Percentiles rank a stretch among this genome's conserved stretches.
Evolutionary conservation across 2,888 invertebrate genomes (phyloP).

Genomic region (Sinodicranocentrus sp.): DNA sequence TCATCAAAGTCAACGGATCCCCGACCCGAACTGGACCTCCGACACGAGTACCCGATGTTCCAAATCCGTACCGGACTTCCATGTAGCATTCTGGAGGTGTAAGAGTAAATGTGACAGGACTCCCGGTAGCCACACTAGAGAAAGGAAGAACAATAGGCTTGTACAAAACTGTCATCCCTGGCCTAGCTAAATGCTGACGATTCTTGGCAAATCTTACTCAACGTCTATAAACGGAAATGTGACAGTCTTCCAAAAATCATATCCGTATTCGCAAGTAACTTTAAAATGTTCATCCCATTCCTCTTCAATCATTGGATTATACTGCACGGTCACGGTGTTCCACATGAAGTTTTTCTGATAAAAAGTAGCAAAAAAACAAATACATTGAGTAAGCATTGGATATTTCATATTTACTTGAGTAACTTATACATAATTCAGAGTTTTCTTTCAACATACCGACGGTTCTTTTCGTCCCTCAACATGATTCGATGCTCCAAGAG

Average conservation of each 20-base stretch:
- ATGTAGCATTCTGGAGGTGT: slow-evolving; percentile 97
- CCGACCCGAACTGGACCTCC: slow-evolving; percentile 93
- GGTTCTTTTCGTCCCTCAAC: slow-evolving; percentile 92
- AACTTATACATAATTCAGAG: no score
- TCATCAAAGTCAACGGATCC: slow-evolving; percentile 93
- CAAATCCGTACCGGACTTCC: slow-evolving; percentile 96
- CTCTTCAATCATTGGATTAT: slow-evolving; percentile 94
- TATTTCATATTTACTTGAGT: no score
- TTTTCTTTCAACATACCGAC: slow-evolving; percentile 82
- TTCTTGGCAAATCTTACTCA: slow-evolving; percentile 84
- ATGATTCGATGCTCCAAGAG: slow-evolving; percentile 91
- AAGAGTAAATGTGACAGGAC: slow-evolving; percentile 94
- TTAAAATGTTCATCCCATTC: slow-evolving; percentile 97
- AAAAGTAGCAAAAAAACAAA: no score
- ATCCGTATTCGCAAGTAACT: slow-evolving; percentile 97
- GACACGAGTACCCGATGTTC: slow-evolving; percentile 90
- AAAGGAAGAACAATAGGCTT: slow-evolving; percentile 68
- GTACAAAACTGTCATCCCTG: not conserved
- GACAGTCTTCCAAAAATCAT: slow-evolving; percentile 97
- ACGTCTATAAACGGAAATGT: slow-evolving; percentile 96
- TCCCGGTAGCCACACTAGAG: slow-evolving; percentile 94
- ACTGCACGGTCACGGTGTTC: slow-evolving; percentile 97
- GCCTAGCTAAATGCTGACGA: no score
- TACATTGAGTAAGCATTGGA: no score
- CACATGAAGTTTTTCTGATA: slow-evolving; percentile 95